Percentiles rank a stretch among this genome's conserved stretches.
Conservation (phyloP, 2,797 vertebrate genomes). For the Sebastes minor region DNA sequence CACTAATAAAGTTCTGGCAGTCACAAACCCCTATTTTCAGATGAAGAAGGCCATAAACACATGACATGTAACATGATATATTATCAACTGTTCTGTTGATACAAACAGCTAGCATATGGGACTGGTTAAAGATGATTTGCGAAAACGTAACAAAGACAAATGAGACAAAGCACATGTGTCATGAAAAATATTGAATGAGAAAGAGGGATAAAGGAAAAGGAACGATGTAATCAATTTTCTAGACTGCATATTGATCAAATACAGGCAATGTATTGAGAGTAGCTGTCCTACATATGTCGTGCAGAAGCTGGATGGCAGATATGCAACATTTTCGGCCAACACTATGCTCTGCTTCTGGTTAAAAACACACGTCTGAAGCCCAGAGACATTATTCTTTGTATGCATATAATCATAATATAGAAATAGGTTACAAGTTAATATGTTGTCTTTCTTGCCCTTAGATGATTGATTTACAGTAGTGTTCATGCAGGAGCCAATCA, state of each 20-base stretch:
- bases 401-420: neutral
- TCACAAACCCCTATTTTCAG: constrained; percentile 1
- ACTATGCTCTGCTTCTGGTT: neutral
- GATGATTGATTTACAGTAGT: neutral
- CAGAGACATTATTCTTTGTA: neutral
- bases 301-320: neutral
- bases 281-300: neutral
- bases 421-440: neutral
- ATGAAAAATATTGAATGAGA: neutral
- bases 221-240: neutral
- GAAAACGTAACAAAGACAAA: constrained; percentile 1
- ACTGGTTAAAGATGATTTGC: neutral
- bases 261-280: neutral
- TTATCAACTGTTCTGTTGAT: constrained; percentile 8
- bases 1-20: neutral
- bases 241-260: neutral
- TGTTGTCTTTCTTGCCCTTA: neutral
- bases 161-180: neutral
- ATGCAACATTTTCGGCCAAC: neutral
- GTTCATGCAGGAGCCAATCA: neutral
- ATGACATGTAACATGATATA: neutral
- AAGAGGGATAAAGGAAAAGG: neutral
- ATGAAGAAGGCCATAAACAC: neutral
- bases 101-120: constrained; percentile 32
- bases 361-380: neutral